phyloP scores from a whole-genome alignment of 2,797 vertebrate species.

The Sebastes aleutianus region DNA sequence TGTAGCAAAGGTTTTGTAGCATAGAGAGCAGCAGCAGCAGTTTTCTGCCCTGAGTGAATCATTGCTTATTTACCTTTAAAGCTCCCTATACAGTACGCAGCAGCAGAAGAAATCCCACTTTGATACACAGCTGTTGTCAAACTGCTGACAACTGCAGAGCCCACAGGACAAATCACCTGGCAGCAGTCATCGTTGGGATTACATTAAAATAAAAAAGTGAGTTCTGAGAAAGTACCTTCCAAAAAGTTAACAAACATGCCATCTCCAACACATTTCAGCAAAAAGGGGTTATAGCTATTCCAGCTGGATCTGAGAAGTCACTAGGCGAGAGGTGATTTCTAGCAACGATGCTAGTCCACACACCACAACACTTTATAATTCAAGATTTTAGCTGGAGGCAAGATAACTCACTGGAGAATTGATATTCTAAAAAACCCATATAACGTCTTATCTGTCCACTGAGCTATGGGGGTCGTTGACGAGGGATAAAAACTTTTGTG shows the following conservation, averaged over 20 bases:
- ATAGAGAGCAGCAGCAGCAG: not conserved
- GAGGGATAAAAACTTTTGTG: not conserved
- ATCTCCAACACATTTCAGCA: not conserved
- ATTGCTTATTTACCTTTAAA: conserved; percentile 28
- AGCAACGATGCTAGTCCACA: not conserved
- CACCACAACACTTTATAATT: not conserved
- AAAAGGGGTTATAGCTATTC: not conserved
- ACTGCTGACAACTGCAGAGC: conserved; percentile 28
- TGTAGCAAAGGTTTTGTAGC: not conserved
- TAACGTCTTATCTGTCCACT: not conserved
- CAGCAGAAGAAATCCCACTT: conserved; percentile 31
- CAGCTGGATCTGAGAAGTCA: not conserved
- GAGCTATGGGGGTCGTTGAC: not conserved
- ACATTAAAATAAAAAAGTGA: conserved; percentile 28
- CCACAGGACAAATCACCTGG: conserved; percentile 34
- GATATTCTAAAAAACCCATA: not conserved
- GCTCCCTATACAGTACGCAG: not conserved
- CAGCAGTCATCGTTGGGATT: not conserved
- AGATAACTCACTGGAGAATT: not conserved
- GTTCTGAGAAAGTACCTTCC: not conserved
- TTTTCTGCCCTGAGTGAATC: conserved; percentile 4
- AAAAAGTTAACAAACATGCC: not conserved
- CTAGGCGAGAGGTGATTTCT: not conserved
- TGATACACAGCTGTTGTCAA: conserved; percentile 45
- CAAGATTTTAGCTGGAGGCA: not conserved